Percentiles rank a stretch among this genome's conserved stretches.
Evolutionary conservation across 92 coral and sea anemone genomes (phyloP).

Genomic region (Heliopora coerulea): DNA sequence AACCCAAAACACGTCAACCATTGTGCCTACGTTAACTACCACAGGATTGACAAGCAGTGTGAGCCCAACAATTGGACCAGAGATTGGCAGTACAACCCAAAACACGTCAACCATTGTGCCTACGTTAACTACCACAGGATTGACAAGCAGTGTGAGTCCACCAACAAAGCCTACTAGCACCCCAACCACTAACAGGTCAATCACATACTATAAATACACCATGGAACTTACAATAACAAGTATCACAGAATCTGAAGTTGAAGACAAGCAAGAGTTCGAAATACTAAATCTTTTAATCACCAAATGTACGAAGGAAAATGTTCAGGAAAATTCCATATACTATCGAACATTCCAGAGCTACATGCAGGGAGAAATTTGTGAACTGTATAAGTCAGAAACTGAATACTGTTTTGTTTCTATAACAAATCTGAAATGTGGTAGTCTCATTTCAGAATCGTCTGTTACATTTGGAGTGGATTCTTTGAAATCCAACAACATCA

Average conservation of each 20-base stretch:
- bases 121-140: neutral
- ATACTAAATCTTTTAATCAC: neutral
- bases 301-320: neutral
- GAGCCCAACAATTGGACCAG: too few species aligned
- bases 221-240: slow-evolving; percentile 5
- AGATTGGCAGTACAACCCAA: too few species aligned
- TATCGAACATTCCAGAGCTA: neutral
- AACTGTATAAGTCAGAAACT: neutral
- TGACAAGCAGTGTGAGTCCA: neutral
- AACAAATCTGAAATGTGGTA: slow-evolving; percentile 3
- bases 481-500: neutral
- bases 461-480: slow-evolving; percentile 17
- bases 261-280: neutral
- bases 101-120: too few species aligned
- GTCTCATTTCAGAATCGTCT: neutral
- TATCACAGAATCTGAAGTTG: neutral
- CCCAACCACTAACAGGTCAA: too few species aligned
- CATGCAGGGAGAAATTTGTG: slow-evolving; percentile 19
- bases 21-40: too few species aligned
- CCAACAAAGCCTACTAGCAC: neutral
- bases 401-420: neutral
- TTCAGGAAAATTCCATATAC: neutral
- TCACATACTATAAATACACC: slow-evolving; percentile 20
- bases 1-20: too few species aligned
- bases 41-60: too few species aligned